Evolutionary conservation across 2,888 invertebrate species (phyloP).

Genomic region (Willowsia nigromaculata): DNA sequence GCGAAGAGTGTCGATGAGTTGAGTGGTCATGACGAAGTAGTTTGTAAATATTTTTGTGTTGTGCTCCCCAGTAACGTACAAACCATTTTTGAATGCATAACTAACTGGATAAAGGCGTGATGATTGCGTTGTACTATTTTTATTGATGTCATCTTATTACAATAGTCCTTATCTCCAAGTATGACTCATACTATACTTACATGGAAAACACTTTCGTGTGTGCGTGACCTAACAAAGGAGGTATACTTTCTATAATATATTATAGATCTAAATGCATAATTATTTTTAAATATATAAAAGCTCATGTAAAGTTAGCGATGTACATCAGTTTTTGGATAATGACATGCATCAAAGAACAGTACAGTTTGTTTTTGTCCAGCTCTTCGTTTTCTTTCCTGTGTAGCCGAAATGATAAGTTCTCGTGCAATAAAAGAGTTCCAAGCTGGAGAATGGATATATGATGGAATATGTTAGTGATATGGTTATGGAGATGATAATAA

Average conservation of each 20-base stretch:
- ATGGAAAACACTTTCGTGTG: background rate
- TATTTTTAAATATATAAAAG: background rate
- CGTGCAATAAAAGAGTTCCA: background rate
- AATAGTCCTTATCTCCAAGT: background rate
- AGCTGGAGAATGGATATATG: background rate
- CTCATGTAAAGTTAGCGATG: no score
- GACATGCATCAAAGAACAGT: background rate
- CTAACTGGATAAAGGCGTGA: background rate
- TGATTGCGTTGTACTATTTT: background rate
- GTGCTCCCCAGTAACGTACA: background rate
- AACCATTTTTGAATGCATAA: background rate
- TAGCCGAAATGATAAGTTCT: background rate
- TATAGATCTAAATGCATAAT: background rate
- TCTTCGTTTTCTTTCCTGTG: background rate
- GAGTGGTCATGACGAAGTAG: background rate
- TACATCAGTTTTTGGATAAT: background rate
- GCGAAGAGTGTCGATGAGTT: background rate
- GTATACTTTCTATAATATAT: background rate
- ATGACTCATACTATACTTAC: slow-evolving; percentile 4
- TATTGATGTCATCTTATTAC: background rate
- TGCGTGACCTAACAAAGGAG: background rate
- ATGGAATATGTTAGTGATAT: background rate
- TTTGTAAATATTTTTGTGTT: background rate
- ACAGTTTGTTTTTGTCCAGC: background rate
- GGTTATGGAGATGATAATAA: background rate